Evolutionary conservation across 2,888 invertebrate species (phyloP).

Genomic region (Meghimatium bilineatum): DNA sequence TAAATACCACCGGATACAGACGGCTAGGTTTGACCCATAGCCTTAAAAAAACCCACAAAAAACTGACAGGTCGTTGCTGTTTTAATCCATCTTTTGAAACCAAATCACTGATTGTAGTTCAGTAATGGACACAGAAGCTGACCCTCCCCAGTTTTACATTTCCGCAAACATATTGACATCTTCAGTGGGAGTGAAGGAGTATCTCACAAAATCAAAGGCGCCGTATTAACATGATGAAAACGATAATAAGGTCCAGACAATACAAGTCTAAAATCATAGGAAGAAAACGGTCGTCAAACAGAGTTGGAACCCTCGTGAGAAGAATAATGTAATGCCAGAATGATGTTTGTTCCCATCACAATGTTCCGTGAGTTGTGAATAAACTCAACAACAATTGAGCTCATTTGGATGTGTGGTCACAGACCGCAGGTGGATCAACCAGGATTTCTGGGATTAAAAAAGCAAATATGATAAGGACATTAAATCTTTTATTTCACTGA

Average conservation of each 20-base stretch:
- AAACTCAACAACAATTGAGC: constrained; percentile 9
- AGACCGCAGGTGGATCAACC: constrained; percentile 23
- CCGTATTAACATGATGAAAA: constrained; percentile 3
- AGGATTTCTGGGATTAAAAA: background rate
- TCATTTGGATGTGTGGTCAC: constrained; percentile 14
- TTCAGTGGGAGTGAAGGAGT: background rate
- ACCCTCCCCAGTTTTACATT: background rate
- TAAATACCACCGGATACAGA: constrained; percentile 14
- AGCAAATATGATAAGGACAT: constrained; percentile 22
- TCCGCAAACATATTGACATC: constrained; percentile 34
- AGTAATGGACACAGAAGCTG: background rate
- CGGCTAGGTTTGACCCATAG: background rate
- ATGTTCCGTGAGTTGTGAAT: background rate
- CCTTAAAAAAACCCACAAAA: too few relatives aligned
- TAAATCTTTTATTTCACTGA: background rate
- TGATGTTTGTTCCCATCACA: constrained; percentile 12
- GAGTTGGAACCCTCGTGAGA: background rate
- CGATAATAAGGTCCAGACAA: background rate
- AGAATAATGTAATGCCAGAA: constrained; percentile 12
- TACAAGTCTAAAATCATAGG: background rate
- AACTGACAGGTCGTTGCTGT: background rate
- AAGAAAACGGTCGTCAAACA: background rate
- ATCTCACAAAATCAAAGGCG: background rate
- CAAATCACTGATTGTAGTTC: constrained; percentile 9
- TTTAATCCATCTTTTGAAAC: background rate